Conservation (phyloP, 2,888 invertebrate species). For the Cacoxenus indagator region DNA sequence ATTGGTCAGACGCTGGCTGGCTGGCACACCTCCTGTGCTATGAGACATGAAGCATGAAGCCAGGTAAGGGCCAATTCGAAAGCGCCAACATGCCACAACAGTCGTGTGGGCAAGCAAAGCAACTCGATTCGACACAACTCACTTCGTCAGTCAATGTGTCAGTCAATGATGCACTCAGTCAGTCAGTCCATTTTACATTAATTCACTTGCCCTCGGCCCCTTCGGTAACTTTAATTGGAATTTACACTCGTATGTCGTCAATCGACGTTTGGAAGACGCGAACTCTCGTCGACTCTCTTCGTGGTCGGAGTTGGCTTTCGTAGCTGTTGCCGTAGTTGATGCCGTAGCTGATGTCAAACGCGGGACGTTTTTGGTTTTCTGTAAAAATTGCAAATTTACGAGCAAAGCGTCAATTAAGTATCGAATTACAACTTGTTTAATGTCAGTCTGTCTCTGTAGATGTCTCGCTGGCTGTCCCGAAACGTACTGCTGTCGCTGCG, state of each 20-base stretch:
- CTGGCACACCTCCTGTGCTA: constrained; percentile 1
- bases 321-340: background rate
- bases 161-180: background rate
- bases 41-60: too few species aligned
- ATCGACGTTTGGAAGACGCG: too few species aligned
- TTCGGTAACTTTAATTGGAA: constrained; percentile 63
- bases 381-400: constrained; percentile 69
- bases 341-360: background rate
- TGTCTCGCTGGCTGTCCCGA: constrained; percentile 31
- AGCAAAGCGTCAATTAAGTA: constrained; percentile 71
- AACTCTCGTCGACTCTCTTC: too few species aligned
- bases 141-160: background rate
- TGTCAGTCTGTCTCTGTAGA: constrained; percentile 61
- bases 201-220: constrained; percentile 38
- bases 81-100: background rate
- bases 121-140: too few species aligned
- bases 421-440: constrained; percentile 71
- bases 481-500: constrained; percentile 20
- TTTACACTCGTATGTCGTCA: constrained; percentile 42
- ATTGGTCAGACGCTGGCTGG: background rate
- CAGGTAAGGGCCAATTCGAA: background rate
- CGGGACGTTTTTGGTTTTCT: background rate
- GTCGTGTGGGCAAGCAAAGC: background rate
- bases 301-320: too few species aligned
- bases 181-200: background rate